Evolutionary conservation across 2,888 invertebrate species (phyloP).

Genomic region (Isotomurus palustris): DNA sequence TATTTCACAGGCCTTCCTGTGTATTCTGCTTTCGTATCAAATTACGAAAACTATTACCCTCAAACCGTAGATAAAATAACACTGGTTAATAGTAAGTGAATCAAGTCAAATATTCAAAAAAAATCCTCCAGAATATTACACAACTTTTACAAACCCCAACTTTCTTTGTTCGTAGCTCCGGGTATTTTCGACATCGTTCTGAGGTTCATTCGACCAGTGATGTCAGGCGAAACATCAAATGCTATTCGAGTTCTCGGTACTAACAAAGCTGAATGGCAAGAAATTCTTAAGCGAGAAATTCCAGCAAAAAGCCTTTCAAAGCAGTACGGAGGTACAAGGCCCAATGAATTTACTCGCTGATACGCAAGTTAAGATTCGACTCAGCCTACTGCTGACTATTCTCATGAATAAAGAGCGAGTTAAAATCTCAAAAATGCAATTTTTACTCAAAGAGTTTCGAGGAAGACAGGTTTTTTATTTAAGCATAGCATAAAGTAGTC

Average conservation of each 20-base stretch:
- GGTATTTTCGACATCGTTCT: conserved; percentile 2
- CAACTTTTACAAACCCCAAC: background rate
- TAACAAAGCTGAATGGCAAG: background rate
- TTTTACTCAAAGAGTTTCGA: no score
- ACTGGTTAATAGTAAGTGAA: conserved; percentile 1
- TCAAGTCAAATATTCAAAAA: background rate
- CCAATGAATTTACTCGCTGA: background rate
- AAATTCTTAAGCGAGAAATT: background rate
- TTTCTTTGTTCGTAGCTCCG: conserved; percentile 1
- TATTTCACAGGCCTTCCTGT: conserved; percentile 4
- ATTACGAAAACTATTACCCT: conserved; percentile 3
- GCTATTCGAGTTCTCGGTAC: background rate
- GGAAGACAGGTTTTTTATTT: no score
- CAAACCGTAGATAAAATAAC: conserved; percentile 1
- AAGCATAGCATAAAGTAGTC: no score
- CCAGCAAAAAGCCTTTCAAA: background rate
- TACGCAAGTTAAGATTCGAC: background rate
- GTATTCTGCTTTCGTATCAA: background rate
- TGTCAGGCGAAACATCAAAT: background rate
- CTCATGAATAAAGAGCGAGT: background rate
- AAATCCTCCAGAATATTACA: background rate
- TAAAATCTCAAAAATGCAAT: no score
- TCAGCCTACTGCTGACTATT: background rate
- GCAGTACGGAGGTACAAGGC: conserved; percentile 2
- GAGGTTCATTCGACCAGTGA: background rate